Conservation (phyloP, 2,797 vertebrate genomes). For the Potorous gilbertii region DNA sequence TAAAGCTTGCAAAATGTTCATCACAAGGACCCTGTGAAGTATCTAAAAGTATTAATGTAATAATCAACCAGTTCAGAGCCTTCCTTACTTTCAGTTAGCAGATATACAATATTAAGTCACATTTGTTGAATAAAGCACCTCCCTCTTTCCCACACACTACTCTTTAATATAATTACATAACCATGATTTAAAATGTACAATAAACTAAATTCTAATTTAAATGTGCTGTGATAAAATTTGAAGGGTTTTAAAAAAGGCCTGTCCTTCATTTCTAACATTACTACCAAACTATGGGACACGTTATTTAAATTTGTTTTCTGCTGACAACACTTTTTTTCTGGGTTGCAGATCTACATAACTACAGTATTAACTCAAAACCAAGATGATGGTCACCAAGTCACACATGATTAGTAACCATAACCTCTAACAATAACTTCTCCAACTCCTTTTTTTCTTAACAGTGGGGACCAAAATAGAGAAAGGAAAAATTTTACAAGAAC, state of each 20-base stretch:
- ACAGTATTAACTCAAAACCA: constrained; percentile 12
- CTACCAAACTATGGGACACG: background rate
- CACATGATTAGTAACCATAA: constrained; percentile 38
- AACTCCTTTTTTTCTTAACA: constrained; percentile 12
- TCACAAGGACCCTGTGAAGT: background rate
- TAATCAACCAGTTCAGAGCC: background rate
- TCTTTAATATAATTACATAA: background rate
- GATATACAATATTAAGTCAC: background rate
- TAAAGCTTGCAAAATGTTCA: background rate
- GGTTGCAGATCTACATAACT: constrained; percentile 4
- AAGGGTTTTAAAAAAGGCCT: background rate
- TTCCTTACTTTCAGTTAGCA: background rate
- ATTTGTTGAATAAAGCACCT: background rate
- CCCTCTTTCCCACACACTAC: background rate
- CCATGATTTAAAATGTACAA: background rate
- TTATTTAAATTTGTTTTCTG: constrained; percentile 18
- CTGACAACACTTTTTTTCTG: constrained; percentile 31
- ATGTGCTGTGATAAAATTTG: background rate
- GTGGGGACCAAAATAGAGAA: background rate
- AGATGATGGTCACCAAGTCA: constrained; percentile 36
- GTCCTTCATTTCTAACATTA: background rate
- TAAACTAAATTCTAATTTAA: background rate
- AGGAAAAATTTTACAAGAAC: background rate
- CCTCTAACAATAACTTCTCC: constrained; percentile 16
- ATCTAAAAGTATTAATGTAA: background rate